These are phyloP conservation scores for Cerceris ruficornis DNA, from an alignment of 2,888 invertebrate species.

Conservation along the genomic window DNA sequence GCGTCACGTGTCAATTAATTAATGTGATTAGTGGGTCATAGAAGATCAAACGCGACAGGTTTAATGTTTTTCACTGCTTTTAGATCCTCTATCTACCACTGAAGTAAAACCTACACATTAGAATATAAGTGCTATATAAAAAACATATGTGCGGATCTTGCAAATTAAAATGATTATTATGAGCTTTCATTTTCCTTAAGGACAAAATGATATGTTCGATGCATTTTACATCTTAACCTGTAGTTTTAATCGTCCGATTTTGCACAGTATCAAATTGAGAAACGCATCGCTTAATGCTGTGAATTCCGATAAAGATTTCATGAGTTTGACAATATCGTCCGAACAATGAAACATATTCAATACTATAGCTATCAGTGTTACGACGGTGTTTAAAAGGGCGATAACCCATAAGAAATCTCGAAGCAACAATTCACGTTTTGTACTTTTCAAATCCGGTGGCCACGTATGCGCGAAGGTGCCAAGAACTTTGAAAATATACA, in stretches of 20 bases:
- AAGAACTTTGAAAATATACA: slow-evolving; percentile 46
- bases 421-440: slow-evolving; percentile 32
- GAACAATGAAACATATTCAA: slow-evolving; percentile 63
- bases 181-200: no score
- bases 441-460: slow-evolving; percentile 55
- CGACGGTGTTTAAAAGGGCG: slow-evolving; percentile 55
- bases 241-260: slow-evolving; percentile 56
- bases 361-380: slow-evolving; percentile 60
- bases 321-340: slow-evolving; percentile 54
- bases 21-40: no score
- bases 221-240: slow-evolving; percentile 53
- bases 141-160: no score
- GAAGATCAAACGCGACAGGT: no score
- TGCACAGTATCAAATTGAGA: slow-evolving; percentile 68
- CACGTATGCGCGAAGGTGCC: slow-evolving; percentile 66
- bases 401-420: slow-evolving; percentile 63
- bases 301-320: slow-evolving; percentile 69
- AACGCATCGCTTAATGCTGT: slow-evolving; percentile 66
- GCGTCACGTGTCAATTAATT: no score
- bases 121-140: no score
- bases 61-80: no score
- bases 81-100: no score
- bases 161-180: no score
- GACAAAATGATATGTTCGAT: no score
- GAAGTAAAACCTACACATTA: no score